phyloP scores from a whole-genome alignment of 2,888 invertebrate genomes.

The Torymus auratus region DNA sequence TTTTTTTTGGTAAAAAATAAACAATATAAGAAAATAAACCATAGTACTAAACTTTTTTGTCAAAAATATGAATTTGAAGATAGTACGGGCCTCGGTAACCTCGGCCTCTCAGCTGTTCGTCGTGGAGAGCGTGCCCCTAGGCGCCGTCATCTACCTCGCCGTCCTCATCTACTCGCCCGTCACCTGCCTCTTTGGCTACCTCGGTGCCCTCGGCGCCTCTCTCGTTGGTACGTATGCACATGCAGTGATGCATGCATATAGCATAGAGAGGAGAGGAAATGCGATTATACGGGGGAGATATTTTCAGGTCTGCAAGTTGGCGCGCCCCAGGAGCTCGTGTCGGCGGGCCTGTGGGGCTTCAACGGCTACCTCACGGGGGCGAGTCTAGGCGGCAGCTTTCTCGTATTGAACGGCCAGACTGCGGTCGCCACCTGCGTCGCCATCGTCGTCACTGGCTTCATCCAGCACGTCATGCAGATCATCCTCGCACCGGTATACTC shows the following conservation, averaged over 20 bases:
- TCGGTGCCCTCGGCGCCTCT: constrained; percentile 74
- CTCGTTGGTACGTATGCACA: constrained; percentile 70
- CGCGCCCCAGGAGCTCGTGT: constrained; percentile 67
- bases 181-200: constrained; percentile 71
- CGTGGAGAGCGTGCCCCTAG: constrained; percentile 71
- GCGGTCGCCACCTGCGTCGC: constrained; percentile 69
- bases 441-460: constrained; percentile 71
- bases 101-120: constrained; percentile 76
- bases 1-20: too few relatives aligned
- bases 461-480: constrained; percentile 70
- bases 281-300: background rate
- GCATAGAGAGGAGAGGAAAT: background rate
- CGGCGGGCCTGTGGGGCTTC: constrained; percentile 76
- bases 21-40: too few relatives aligned
- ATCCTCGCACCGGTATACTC: constrained; percentile 68
- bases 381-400: constrained; percentile 74
- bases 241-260: background rate
- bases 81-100: constrained; percentile 73
- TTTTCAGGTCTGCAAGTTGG: constrained; percentile 66
- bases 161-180: constrained; percentile 76
- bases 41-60: too few relatives aligned
- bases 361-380: constrained; percentile 75
- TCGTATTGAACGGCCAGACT: constrained; percentile 73
- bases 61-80: constrained; percentile 69
- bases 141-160: constrained; percentile 73